These are phyloP conservation scores for Pygathrix nemaeus DNA, from an alignment of 2,113 vertebrate genomes.

Conservation along the genomic window DNA sequence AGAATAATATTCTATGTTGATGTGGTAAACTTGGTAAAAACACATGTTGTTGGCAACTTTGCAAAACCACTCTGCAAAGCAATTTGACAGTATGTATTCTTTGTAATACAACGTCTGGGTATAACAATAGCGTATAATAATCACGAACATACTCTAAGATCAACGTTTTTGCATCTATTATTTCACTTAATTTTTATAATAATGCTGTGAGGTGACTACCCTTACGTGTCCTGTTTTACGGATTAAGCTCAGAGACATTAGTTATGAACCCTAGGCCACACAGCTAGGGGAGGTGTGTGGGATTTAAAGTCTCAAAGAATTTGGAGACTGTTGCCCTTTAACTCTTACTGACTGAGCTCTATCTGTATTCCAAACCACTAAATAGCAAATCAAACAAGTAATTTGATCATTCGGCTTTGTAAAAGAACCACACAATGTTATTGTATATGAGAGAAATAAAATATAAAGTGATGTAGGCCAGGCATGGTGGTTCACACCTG, in stretches of 20 bases:
- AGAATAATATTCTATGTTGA: not conserved
- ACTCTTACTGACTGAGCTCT: not conserved
- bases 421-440: not conserved
- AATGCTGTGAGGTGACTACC: not conserved
- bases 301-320: not conserved
- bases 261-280: not conserved
- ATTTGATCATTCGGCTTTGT: not conserved
- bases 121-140: not conserved
- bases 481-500: no score
- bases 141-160: no score
- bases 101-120: not conserved
- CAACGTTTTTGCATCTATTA: not conserved
- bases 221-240: not conserved
- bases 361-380: not conserved
- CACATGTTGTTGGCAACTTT: not conserved
- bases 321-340: not conserved
- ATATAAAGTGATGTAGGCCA: not conserved
- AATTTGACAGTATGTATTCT: not conserved
- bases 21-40: not conserved
- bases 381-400: not conserved
- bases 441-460: not conserved
- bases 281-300: no score
- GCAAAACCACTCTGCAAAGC: not conserved
- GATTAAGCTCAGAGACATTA: not conserved
- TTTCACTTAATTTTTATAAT: not conserved